Conservation (phyloP, 2,888 invertebrate species). For the Cynaeus angustus region DNA sequence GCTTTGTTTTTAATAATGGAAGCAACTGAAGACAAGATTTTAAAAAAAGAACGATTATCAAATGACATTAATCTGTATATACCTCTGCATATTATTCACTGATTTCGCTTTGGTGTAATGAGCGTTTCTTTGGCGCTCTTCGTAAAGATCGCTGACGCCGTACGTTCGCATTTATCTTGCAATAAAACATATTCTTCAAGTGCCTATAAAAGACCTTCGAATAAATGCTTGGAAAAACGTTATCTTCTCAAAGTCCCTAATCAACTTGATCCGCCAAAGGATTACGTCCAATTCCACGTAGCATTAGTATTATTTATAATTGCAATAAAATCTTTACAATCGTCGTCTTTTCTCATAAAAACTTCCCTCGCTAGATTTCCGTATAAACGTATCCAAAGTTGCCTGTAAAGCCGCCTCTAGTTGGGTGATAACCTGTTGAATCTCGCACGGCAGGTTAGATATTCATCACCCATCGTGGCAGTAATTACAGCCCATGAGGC, state of each 20-base stretch:
- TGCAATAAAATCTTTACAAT: conserved; percentile 9
- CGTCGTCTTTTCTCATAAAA: not conserved
- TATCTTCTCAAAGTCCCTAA: conserved; percentile 12
- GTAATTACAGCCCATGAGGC: conserved; percentile 57
- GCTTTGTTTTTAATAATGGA: too few relatives aligned
- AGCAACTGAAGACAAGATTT: too few relatives aligned
- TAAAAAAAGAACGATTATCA: too few relatives aligned
- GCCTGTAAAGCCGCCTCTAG: conserved; percentile 29
- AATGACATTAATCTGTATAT: too few relatives aligned
- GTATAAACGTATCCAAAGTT: conserved; percentile 31
- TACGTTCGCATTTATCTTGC: not conserved
- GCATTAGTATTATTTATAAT: conserved; percentile 10
- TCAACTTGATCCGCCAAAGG: conserved; percentile 13
- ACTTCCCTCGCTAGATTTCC: not conserved
- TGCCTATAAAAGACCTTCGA: conserved; percentile 10
- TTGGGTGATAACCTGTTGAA: conserved; percentile 60
- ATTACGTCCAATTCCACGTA: not conserved
- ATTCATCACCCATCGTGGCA: conserved; percentile 60
- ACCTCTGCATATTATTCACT: too few relatives aligned
- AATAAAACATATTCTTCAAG: conserved; percentile 6
- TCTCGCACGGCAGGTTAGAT: conserved; percentile 61
- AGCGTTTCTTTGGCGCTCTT: too few relatives aligned
- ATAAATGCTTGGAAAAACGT: conserved; percentile 4
- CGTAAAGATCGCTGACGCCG: not conserved
- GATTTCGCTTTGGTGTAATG: too few relatives aligned